Conservation (phyloP, 2,113 vertebrate species). For the Elephas maximus region DNA sequence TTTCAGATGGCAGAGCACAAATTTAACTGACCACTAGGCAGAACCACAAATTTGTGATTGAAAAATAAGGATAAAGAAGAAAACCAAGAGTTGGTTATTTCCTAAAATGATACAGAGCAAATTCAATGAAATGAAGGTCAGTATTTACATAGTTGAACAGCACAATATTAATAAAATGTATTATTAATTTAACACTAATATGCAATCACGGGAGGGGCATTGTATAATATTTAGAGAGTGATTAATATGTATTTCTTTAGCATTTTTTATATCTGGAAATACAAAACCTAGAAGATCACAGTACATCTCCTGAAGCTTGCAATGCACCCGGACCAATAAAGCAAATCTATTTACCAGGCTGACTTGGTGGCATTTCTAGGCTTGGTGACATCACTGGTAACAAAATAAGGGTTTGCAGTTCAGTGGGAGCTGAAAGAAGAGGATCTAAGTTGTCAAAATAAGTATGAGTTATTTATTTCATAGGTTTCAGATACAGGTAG, state of each 20-base stretch:
- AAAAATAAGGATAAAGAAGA: slow-evolving; percentile 28
- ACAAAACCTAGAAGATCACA: background rate
- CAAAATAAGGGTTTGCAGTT: slow-evolving; percentile 70
- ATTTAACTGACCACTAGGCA: slow-evolving; percentile 13
- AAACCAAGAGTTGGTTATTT: slow-evolving; percentile 11
- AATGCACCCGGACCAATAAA: slow-evolving; percentile 13
- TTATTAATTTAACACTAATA: slow-evolving; percentile 35
- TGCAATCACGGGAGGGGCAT: background rate
- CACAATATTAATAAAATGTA: background rate
- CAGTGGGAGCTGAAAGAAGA: slow-evolving; percentile 77
- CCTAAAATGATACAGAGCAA: background rate
- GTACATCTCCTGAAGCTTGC: background rate
- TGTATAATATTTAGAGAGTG: background rate
- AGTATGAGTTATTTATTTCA: slow-evolving; percentile 1
- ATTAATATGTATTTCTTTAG: background rate
- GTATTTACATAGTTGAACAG: background rate
- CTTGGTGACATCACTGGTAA: slow-evolving; percentile 74
- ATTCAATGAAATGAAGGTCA: background rate
- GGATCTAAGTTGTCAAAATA: slow-evolving; percentile 59
- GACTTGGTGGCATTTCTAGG: slow-evolving; percentile 71
- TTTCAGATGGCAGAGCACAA: background rate
- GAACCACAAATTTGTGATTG: background rate
- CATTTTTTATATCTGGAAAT: slow-evolving; percentile 33
- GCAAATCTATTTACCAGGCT: slow-evolving; percentile 77
- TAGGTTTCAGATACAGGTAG: slow-evolving; percentile 1